Conservation (phyloP, 1,140 invertebrate species). For the Drosophila pectinifera region DNA sequence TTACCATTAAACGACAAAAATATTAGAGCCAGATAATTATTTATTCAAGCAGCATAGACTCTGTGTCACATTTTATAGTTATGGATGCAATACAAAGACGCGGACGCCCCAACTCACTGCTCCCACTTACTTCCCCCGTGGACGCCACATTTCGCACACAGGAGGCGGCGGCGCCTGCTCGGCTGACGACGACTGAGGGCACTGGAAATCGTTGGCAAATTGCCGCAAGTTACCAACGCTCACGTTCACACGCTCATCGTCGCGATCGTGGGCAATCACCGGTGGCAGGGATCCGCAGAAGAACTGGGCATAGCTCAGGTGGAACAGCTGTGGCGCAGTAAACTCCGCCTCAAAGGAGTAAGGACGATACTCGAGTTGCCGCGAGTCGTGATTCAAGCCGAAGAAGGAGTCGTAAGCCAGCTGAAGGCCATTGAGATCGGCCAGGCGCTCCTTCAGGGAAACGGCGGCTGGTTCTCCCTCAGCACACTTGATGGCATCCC, state of each 20-base stretch:
- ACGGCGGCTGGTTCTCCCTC: constrained; percentile 1
- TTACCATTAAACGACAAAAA: not conserved
- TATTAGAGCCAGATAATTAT: not conserved
- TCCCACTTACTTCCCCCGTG: constrained; percentile 1
- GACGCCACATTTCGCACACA: constrained; percentile 68
- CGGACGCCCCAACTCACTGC: not conserved
- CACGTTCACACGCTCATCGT: constrained; percentile 69
- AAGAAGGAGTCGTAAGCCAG: constrained; percentile 69
- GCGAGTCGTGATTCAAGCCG: constrained; percentile 26
- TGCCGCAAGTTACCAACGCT: constrained; percentile 65
- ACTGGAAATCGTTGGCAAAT: constrained; percentile 67
- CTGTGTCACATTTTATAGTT: constrained; percentile 21
- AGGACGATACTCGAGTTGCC: constrained; percentile 35
- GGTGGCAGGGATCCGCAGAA: constrained; percentile 67
- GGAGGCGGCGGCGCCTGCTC: not conserved
- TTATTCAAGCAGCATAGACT: constrained; percentile 10
- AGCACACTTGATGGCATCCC: constrained; percentile 43
- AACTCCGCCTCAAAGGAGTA: constrained; percentile 48
- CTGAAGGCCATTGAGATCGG: constrained; percentile 71
- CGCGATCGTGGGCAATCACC: constrained; percentile 65
- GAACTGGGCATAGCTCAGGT: constrained; percentile 74
- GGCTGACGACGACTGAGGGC: constrained; percentile 14
- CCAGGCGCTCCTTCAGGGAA: constrained; percentile 68
- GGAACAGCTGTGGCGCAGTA: constrained; percentile 57
- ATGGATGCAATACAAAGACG: not conserved